These are phyloP conservation scores for Dolichallabes microphthalmus DNA, from an alignment of 2,113 vertebrate species.

Conservation along the genomic window DNA sequence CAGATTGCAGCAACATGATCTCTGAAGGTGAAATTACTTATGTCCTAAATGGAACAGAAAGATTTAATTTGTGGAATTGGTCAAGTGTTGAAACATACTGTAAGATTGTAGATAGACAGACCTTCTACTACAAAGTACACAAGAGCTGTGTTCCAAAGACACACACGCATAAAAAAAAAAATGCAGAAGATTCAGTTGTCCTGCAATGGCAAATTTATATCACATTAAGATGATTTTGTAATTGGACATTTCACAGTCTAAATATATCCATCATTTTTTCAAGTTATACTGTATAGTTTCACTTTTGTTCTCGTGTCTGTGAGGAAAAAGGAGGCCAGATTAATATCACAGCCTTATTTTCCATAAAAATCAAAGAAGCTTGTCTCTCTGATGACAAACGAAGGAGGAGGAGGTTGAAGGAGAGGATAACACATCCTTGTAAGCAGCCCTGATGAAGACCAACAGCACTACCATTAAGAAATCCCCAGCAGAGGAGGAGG, in stretches of 20 bases:
- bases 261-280: not conserved
- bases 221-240: not conserved
- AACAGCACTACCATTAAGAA: slow-evolving; percentile 48
- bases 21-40: not conserved
- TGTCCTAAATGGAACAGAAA: not conserved
- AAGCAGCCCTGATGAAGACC: slow-evolving; percentile 39
- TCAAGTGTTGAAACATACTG: not conserved
- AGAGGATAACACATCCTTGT: slow-evolving; percentile 42
- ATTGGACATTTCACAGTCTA: slow-evolving; percentile 4
- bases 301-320: slow-evolving; percentile 34
- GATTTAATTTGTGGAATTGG: not conserved
- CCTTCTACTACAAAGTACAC: not conserved
- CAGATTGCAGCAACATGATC: not conserved
- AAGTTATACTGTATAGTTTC: slow-evolving; percentile 1
- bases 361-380: slow-evolving; percentile 47
- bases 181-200: not conserved
- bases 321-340: slow-evolving; percentile 45
- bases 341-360: slow-evolving; percentile 47
- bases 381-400: slow-evolving; percentile 51
- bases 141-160: not conserved
- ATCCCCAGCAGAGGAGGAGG: slow-evolving; percentile 40
- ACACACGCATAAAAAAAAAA: too few species aligned
- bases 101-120: not conserved
- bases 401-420: slow-evolving; percentile 44
- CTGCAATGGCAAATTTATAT: not conserved